Evolutionary conservation across 2,888 invertebrate species (phyloP).

Genomic region (Pyrochroa serraticornis): DNA sequence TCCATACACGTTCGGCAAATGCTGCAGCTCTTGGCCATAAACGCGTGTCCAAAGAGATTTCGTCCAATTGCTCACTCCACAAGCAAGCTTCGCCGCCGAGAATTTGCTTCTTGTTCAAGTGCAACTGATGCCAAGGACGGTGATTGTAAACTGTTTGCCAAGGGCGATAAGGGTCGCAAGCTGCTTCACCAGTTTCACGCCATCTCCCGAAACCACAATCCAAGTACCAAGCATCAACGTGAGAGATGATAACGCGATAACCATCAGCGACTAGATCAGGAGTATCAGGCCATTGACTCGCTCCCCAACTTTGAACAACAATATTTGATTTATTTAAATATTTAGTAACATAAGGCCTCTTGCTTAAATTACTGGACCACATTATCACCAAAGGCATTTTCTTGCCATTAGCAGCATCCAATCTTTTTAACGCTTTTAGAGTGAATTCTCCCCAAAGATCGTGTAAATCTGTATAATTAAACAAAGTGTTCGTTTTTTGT

Average conservation of each 20-base stretch:
- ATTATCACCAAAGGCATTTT: constrained; percentile 65
- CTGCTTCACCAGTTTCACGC: constrained; percentile 82
- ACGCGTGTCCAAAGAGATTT: constrained; percentile 75
- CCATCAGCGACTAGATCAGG: constrained; percentile 77
- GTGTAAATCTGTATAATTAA: constrained; percentile 76
- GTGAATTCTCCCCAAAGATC: constrained; percentile 83
- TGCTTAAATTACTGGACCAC: constrained; percentile 81
- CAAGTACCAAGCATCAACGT: constrained; percentile 88
- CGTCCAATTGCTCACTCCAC: constrained; percentile 84
- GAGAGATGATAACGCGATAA: constrained; percentile 78
- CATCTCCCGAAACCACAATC: constrained; percentile 88
- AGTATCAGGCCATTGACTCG: constrained; percentile 81
- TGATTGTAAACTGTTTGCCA: constrained; percentile 90
- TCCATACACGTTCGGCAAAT: constrained; percentile 80
- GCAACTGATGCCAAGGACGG: constrained; percentile 71
- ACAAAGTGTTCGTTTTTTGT: constrained; percentile 44
- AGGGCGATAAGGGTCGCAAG: constrained; percentile 85
- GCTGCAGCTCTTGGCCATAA: constrained; percentile 86
- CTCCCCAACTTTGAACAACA: constrained; percentile 82
- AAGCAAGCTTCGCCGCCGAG: constrained; percentile 82
- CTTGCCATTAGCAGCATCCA: constrained; percentile 66
- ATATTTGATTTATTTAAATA: constrained; percentile 60
- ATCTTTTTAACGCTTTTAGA: constrained; percentile 63
- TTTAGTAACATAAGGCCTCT: constrained; percentile 68
- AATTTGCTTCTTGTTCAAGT: constrained; percentile 56